A percentile compares a stretch with the other conserved stretches of the same genome.
These are phyloP conservation scores for Plagodis pulveraria DNA, from an alignment of 2,888 invertebrate species.

Conservation along the genomic window DNA sequence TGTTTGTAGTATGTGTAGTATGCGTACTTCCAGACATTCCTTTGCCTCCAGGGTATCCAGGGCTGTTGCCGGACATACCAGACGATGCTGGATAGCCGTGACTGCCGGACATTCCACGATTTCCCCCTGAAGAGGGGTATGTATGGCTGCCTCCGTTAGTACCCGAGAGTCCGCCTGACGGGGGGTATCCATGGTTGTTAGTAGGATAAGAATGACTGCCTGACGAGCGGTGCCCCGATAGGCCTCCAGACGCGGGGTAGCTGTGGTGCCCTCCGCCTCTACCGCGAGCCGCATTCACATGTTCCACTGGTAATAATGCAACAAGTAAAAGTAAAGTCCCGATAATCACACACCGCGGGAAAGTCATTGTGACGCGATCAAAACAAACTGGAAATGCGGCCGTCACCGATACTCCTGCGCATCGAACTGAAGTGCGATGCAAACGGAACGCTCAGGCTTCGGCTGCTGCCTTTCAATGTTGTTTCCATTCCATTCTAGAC, in stretches of 20 bases:
- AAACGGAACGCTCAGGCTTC: slow-evolving; percentile 17
- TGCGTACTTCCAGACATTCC: slow-evolving; percentile 33
- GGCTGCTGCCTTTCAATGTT: slow-evolving; percentile 13
- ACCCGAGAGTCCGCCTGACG: slow-evolving; percentile 49
- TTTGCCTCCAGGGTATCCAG: slow-evolving; percentile 41
- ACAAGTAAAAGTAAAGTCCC: slow-evolving; percentile 55
- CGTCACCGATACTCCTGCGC: slow-evolving; percentile 49
- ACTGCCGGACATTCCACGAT: slow-evolving; percentile 29
- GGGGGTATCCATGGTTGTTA: slow-evolving; percentile 43
- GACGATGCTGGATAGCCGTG: slow-evolving; percentile 44
- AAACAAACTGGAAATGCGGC: slow-evolving; percentile 38
- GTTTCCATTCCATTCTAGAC: slow-evolving; percentile 24
- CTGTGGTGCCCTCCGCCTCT: slow-evolving; percentile 37
- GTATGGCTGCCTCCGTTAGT: slow-evolving; percentile 42
- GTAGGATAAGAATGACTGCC: slow-evolving; percentile 52
- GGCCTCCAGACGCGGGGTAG: slow-evolving; percentile 49
- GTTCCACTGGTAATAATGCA: slow-evolving; percentile 38
- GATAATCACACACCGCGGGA: slow-evolving; percentile 53
- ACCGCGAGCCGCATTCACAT: slow-evolving; percentile 37
- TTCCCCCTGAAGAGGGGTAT: slow-evolving; percentile 42
- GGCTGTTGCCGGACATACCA: slow-evolving; percentile 23
- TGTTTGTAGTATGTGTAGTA: slow-evolving; percentile 52
- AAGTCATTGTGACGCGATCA: slow-evolving; percentile 49
- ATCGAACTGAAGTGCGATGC: slow-evolving; percentile 39
- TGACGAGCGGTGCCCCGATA: slow-evolving; percentile 39